These are phyloP conservation scores for Centropyge bicolor DNA, from an alignment of 2,797 vertebrate genomes.

Conservation along the genomic window DNA sequence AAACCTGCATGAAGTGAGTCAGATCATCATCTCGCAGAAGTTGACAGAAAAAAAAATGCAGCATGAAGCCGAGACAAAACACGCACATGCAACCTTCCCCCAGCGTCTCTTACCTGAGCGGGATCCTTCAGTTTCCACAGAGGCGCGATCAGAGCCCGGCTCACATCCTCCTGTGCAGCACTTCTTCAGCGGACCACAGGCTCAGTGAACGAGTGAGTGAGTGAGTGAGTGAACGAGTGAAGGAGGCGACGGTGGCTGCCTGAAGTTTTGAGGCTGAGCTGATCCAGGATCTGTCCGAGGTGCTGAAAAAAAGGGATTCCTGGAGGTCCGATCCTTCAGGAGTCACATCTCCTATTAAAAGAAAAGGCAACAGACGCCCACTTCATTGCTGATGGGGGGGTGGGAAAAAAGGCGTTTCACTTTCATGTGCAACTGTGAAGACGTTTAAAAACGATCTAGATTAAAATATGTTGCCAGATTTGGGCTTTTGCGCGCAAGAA, in stretches of 20 bases:
- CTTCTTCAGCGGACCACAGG: too few species aligned
- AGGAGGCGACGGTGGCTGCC: slow-evolving; percentile 34
- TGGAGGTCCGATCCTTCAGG: slow-evolving; percentile 56
- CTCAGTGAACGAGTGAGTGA: too few species aligned
- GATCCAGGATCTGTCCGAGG: slow-evolving; percentile 81
- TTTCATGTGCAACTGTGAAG: slow-evolving; percentile 10
- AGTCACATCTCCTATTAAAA: slow-evolving; percentile 46
- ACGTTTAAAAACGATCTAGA: not conserved
- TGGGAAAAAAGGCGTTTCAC: not conserved
- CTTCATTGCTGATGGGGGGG: not conserved
- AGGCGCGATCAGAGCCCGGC: too few species aligned
- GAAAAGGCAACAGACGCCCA: slow-evolving; percentile 33
- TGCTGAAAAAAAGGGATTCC: slow-evolving; percentile 75
- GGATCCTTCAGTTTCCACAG: slow-evolving; percentile 55
- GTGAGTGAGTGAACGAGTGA: slow-evolving; percentile 6
- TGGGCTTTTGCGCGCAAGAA: not conserved
- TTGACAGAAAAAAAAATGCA: slow-evolving; percentile 24
- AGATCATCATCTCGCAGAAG: slow-evolving; percentile 19
- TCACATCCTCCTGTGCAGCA: too few species aligned
- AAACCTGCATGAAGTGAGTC: not conserved
- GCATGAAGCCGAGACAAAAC: not conserved
- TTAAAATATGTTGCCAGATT: not conserved
- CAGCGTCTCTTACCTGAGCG: slow-evolving; percentile 74
- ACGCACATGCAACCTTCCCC: not conserved
- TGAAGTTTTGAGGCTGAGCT: slow-evolving; percentile 75